Evolutionary conservation across 1,140 invertebrate species (phyloP).

Genomic region (Papilio glaucus): DNA sequence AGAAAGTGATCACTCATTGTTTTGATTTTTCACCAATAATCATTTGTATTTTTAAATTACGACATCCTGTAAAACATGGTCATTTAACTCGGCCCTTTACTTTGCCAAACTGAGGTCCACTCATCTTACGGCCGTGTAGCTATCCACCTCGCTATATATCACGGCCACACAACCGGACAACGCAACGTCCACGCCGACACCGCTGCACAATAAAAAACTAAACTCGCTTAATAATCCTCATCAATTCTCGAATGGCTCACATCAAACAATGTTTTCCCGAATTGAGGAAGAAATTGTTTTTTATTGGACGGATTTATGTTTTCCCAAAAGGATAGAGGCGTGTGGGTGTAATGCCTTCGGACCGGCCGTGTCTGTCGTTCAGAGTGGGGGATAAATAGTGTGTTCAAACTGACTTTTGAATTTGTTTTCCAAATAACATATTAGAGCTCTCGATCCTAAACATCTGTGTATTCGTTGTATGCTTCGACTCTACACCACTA

Average conservation of each 20-base stretch:
- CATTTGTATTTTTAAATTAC: not conserved
- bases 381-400: constrained; percentile 55
- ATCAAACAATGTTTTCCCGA: constrained; percentile 38
- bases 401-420: constrained; percentile 49
- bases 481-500: constrained; percentile 9
- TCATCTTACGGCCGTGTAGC: constrained; percentile 1
- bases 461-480: not conserved
- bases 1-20: too few relatives aligned
- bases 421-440: constrained; percentile 51
- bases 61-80: not conserved
- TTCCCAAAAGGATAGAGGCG: constrained; percentile 53
- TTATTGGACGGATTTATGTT: constrained; percentile 52
- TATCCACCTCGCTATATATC: constrained; percentile 28
- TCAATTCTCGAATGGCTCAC: constrained; percentile 36
- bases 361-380: constrained; percentile 50
- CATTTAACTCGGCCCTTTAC: not conserved
- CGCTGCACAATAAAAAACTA: constrained; percentile 31
- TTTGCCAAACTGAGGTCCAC: constrained; percentile 12
- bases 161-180: not conserved
- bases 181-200: not conserved
- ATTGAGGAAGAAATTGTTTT: constrained; percentile 40
- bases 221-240: constrained; percentile 34
- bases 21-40: constrained; percentile 1
- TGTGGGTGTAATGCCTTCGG: constrained; percentile 54
- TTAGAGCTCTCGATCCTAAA: constrained; percentile 39